These are phyloP conservation scores for Colistium nudipinnis DNA, from an alignment of 2,113 vertebrate genomes.

Conservation along the genomic window DNA sequence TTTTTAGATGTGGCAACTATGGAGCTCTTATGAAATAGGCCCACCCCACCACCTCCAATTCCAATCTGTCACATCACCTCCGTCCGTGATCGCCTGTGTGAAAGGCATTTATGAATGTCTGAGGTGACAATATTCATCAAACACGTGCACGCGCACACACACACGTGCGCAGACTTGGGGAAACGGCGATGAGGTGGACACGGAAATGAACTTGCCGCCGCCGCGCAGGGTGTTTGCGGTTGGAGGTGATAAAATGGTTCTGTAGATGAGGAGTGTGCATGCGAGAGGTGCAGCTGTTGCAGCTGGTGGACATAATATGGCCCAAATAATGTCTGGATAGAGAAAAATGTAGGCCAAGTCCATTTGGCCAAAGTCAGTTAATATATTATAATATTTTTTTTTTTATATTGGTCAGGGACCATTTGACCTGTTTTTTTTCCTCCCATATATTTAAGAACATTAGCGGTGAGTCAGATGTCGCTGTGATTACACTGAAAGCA, in stretches of 20 bases:
- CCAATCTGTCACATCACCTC: constrained; percentile 25
- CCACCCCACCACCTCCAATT: constrained; percentile 26
- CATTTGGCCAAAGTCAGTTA: constrained; percentile 5
- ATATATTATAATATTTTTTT: too few species aligned
- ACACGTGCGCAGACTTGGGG: not conserved
- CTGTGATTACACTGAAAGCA: not conserved
- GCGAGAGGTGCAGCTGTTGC: constrained; percentile 15
- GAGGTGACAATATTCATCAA: constrained; percentile 30
- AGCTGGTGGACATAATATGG: constrained; percentile 11
- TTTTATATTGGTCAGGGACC: not conserved
- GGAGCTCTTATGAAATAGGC: constrained; percentile 14
- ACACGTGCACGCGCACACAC: not conserved
- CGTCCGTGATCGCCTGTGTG: constrained; percentile 22
- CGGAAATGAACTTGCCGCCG: constrained; percentile 25
- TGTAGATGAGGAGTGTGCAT: constrained; percentile 21
- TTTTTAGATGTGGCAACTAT: not conserved
- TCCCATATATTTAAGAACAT: not conserved
- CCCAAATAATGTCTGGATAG: not conserved
- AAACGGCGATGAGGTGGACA: not conserved
- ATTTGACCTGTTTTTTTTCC: not conserved
- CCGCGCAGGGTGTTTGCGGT: constrained; percentile 16
- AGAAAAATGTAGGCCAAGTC: constrained; percentile 1
- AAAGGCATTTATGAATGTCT: constrained; percentile 37
- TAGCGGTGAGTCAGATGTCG: constrained; percentile 4
- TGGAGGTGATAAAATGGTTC: constrained; percentile 26